Conservation (phyloP, 2,797 vertebrate species). For the Rhodeus uyekii region DNA sequence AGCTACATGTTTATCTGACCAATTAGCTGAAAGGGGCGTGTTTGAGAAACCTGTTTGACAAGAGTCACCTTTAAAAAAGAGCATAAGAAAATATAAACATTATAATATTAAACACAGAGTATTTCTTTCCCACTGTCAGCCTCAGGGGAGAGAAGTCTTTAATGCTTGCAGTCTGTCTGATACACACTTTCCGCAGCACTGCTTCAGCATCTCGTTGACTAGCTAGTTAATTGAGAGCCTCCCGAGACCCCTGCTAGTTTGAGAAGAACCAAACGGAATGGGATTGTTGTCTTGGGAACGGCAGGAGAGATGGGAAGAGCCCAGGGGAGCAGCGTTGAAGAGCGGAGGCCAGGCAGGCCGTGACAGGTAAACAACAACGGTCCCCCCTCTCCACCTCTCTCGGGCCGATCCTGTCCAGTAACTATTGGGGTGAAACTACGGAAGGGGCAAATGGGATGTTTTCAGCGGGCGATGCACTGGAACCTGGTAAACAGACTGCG, state of each 20-base stretch:
- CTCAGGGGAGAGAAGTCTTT: constrained; percentile 33
- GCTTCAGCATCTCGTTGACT: constrained; percentile 39
- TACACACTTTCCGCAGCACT: constrained; percentile 51
- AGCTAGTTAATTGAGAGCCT: constrained; percentile 60
- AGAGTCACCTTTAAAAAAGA: background rate
- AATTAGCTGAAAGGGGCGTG: background rate
- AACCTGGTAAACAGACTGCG: constrained; percentile 11
- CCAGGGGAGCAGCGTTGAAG: constrained; percentile 55
- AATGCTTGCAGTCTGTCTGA: constrained; percentile 41
- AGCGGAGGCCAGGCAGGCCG: constrained; percentile 44
- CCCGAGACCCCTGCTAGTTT: constrained; percentile 49
- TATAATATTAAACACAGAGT: background rate
- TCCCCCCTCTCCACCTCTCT: constrained; percentile 44
- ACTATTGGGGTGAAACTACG: constrained; percentile 57
- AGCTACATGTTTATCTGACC: background rate
- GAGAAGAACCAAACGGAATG: constrained; percentile 37
- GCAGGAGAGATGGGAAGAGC: constrained; percentile 42
- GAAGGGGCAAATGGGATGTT: constrained; percentile 26
- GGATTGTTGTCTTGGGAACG: constrained; percentile 56
- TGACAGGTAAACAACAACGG: constrained; percentile 64
- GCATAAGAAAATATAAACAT: background rate
- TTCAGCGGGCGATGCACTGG: constrained; percentile 16
- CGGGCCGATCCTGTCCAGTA: constrained; percentile 60
- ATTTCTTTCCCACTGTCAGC: background rate
- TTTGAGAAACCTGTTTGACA: background rate